Evolutionary conservation across 2,888 invertebrate genomes (phyloP).

Genomic region (Scaptodrosophila latifasciaeformis): DNA sequence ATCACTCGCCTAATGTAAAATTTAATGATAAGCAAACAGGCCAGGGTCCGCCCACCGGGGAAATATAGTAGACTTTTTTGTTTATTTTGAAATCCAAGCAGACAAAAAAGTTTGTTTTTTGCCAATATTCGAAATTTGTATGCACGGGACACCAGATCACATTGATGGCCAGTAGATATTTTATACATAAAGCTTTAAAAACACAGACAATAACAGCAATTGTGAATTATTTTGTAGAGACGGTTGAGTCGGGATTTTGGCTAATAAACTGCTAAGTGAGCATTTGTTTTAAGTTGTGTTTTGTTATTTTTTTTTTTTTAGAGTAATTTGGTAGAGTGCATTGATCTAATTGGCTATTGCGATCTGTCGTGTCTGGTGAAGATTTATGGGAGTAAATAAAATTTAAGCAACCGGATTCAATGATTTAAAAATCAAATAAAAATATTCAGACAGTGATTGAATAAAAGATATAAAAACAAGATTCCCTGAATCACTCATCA

Average conservation of each 20-base stretch:
- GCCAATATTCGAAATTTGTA: not conserved
- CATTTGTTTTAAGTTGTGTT: not conserved
- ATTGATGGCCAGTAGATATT: not conserved
- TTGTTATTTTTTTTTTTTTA: not conserved
- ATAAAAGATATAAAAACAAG: not conserved
- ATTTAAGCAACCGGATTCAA: not conserved
- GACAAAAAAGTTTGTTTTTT: conserved; percentile 10
- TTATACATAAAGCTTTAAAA: not conserved
- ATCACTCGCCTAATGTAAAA: not conserved
- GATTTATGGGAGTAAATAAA: not conserved
- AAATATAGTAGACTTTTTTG: conserved; percentile 6
- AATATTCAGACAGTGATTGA: not conserved
- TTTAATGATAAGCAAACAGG: conserved; percentile 26
- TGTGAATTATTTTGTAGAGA: no score
- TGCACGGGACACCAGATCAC: not conserved
- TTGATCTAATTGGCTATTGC: conserved; percentile 52
- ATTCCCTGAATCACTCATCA: not conserved
- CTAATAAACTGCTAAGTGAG: not conserved
- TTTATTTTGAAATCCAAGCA: conserved; percentile 18
- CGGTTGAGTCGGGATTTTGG: not conserved
- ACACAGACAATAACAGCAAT: not conserved
- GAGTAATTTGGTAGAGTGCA: conserved; percentile 38
- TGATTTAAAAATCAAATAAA: not conserved
- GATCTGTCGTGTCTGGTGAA: conserved; percentile 23
- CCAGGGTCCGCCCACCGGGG: no score